Conservation (phyloP, 2,797 vertebrate species). For the Intellagama lesueurii region DNA sequence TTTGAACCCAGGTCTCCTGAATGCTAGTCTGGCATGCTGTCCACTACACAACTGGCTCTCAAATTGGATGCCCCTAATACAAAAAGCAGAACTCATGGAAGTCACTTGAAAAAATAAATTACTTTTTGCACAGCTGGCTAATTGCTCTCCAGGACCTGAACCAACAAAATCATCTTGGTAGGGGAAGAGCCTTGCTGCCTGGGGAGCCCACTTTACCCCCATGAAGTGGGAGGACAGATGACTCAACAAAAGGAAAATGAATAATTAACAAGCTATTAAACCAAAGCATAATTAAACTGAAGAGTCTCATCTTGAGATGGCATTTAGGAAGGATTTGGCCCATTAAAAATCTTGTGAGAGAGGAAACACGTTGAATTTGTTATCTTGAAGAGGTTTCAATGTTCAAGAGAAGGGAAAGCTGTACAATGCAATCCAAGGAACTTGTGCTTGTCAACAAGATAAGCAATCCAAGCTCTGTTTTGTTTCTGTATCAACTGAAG, state of each 20-base stretch:
- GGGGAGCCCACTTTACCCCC: neutral
- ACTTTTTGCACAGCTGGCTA: neutral
- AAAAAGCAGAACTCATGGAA: no score
- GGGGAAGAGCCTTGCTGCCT: neutral
- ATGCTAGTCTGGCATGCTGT: no score
- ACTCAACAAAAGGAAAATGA: constrained; percentile 15
- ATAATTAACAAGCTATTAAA: constrained; percentile 21
- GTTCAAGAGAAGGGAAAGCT: neutral
- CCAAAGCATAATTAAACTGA: constrained; percentile 26
- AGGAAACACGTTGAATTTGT: neutral
- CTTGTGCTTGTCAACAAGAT: neutral
- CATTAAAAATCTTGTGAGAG: neutral
- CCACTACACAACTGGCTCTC: no score
- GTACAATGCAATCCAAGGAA: neutral
- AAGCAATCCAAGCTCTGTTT: neutral
- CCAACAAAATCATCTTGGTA: neutral
- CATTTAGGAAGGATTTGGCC: neutral
- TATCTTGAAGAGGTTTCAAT: neutral
- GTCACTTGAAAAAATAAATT: neutral
- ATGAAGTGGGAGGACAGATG: neutral
- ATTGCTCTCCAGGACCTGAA: neutral
- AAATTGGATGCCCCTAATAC: no score
- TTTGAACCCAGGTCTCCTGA: no score
- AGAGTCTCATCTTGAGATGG: neutral
- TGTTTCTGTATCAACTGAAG: neutral